Conservation (phyloP, 1,140 invertebrate species). For the Drosophila pallidifrons region DNA sequence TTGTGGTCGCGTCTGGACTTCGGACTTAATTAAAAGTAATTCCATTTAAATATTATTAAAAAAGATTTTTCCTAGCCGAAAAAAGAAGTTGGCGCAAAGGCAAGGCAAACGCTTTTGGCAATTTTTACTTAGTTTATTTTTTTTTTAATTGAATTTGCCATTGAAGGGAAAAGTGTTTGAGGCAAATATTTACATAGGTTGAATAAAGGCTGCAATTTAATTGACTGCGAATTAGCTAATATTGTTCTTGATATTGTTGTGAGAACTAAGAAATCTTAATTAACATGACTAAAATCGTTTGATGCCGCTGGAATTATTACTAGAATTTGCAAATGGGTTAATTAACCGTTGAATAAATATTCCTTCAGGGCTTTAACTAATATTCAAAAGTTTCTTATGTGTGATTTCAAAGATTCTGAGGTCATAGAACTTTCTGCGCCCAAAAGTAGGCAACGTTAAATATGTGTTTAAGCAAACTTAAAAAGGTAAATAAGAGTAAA, state of each 20-base stretch:
- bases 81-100: constrained; percentile 7
- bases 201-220: constrained; percentile 24
- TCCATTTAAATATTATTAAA: constrained; percentile 78
- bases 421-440: background rate
- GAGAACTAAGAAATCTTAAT: constrained; percentile 9
- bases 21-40: constrained; percentile 81
- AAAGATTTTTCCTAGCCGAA: constrained; percentile 29
- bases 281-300: constrained; percentile 18
- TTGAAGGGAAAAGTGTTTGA: constrained; percentile 47
- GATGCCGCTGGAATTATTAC: background rate
- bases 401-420: too few relatives aligned
- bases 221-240: constrained; percentile 47
- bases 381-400: too few relatives aligned
- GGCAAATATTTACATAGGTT: constrained; percentile 36
- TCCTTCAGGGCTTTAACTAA: too few relatives aligned
- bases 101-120: constrained; percentile 55
- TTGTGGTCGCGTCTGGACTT: constrained; percentile 64
- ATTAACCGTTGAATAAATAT: background rate
- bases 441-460: background rate
- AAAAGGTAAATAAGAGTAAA: background rate
- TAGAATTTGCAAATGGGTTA: background rate
- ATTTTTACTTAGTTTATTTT: constrained; percentile 41
- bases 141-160: constrained; percentile 48
- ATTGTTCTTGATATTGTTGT: background rate
- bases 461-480: background rate